phyloP scores from a whole-genome alignment of 2,888 invertebrate species.

The Mythimna impura region DNA sequence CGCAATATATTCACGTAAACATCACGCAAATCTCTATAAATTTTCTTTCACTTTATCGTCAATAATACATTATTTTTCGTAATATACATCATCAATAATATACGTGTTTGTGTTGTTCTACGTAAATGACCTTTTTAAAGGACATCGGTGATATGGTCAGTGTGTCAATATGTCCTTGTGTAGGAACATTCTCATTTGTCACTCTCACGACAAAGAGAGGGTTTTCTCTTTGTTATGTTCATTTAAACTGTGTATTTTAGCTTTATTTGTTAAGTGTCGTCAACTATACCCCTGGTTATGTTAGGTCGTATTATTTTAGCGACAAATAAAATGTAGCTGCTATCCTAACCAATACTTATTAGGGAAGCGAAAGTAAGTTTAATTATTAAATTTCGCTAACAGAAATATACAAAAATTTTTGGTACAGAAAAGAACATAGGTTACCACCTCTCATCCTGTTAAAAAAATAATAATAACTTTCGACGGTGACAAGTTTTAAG shows the following conservation, averaged over 20 bases:
- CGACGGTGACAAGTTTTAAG: no score
- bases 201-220: conserved; percentile 4
- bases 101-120: conserved; percentile 1
- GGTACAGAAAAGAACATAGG: no score
- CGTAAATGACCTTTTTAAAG: conserved; percentile 5
- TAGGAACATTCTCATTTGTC: not conserved
- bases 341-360: no score
- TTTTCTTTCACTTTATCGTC: conserved; percentile 15
- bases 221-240: conserved; percentile 3
- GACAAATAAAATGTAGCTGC: no score
- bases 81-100: not conserved
- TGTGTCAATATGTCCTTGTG: not conserved
- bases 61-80: conserved; percentile 9
- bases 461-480: no score
- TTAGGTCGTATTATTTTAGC: not conserved
- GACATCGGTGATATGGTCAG: not conserved
- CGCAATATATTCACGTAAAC: conserved; percentile 17
- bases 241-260: not conserved
- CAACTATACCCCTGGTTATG: not conserved
- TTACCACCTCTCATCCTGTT: no score
- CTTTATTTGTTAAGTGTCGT: not conserved
- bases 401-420: no score
- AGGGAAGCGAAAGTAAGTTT: no score
- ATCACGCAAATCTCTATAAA: not conserved
- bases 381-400: no score